Conservation (phyloP, 1,140 invertebrate species). For the Argopecten irradians region DNA sequence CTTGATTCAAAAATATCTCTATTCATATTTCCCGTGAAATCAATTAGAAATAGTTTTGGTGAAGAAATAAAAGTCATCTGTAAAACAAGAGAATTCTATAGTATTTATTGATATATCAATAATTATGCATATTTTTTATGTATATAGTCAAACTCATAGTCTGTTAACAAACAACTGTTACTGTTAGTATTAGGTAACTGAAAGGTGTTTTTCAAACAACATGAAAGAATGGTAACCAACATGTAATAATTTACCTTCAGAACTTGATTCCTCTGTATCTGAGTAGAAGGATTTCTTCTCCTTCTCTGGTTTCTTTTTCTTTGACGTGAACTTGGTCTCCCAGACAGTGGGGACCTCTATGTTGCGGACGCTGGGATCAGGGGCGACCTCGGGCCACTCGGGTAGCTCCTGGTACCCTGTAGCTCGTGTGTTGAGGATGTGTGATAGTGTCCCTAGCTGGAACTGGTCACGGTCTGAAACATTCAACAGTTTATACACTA, state of each 20-base stretch:
- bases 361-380: slow-evolving; percentile 88
- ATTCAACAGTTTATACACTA: too few relatives aligned
- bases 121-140: too few relatives aligned
- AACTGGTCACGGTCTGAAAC: slow-evolving; percentile 87
- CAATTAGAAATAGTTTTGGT: too few relatives aligned
- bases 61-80: too few relatives aligned
- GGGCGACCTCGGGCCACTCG: slow-evolving; percentile 86
- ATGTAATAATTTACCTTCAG: slow-evolving; percentile 59
- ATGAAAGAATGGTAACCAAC: background rate
- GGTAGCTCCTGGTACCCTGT: slow-evolving; percentile 93
- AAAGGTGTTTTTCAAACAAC: too few relatives aligned
- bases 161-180: too few relatives aligned
- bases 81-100: too few relatives aligned
- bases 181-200: too few relatives aligned
- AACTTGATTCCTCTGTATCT: slow-evolving; percentile 71
- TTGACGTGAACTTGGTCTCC: slow-evolving; percentile 47
- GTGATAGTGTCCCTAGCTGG: slow-evolving; percentile 96
- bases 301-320: slow-evolving; percentile 73
- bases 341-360: slow-evolving; percentile 79
- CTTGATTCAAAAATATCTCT: too few relatives aligned
- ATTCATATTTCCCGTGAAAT: too few relatives aligned
- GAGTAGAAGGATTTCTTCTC: slow-evolving; percentile 81
- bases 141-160: too few relatives aligned
- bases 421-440: slow-evolving; percentile 92
- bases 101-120: too few relatives aligned